A percentile compares a stretch with the other conserved stretches of the same genome.
Conservation (phyloP, 2,113 vertebrate species). For the Percopsis transmontana region DNA sequence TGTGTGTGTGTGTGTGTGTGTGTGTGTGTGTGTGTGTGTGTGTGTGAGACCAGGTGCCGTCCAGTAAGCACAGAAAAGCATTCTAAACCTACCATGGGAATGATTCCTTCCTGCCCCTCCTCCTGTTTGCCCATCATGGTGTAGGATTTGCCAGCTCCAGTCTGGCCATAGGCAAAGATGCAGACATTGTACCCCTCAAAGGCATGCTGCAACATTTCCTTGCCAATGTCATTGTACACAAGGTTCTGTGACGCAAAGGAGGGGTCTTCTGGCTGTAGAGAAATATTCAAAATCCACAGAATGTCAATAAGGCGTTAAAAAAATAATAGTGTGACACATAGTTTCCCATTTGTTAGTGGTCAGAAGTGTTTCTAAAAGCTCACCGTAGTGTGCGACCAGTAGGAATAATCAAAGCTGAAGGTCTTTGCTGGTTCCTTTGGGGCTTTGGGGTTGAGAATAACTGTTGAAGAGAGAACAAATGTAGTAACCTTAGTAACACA, state of each 20-base stretch:
- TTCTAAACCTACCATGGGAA: conserved; percentile 86
- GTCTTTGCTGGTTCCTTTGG: conserved; percentile 97
- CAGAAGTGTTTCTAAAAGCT: conserved; percentile 34
- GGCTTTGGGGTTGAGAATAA: conserved; percentile 96
- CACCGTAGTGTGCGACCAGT: conserved; percentile 98
- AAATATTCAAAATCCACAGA: conserved; percentile 11
- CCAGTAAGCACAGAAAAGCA: not conserved
- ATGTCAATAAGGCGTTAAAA: not conserved
- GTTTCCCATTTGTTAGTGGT: not conserved
- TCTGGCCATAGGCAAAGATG: conserved; percentile 98
- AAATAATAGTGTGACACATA: not conserved
- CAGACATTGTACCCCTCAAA: conserved; percentile 99
- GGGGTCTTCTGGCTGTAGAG: conserved; percentile 87
- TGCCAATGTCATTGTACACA: conserved; percentile 98
- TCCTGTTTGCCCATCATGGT: conserved; percentile 99
- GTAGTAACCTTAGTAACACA: conserved; percentile 15
- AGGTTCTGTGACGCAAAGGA: conserved; percentile 92
- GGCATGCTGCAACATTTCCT: conserved; percentile 96
- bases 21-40: no score
- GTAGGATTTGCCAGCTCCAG: conserved; percentile 97
- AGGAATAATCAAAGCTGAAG: conserved; percentile 99
- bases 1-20: no score
- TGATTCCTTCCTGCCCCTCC: conserved; percentile 97
- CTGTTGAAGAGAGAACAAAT: conserved; percentile 70
- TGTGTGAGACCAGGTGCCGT: not conserved